These are phyloP conservation scores for Hypocryptadius cinnamomeus DNA, from an alignment of 2,113 vertebrate species.

Conservation along the genomic window DNA sequence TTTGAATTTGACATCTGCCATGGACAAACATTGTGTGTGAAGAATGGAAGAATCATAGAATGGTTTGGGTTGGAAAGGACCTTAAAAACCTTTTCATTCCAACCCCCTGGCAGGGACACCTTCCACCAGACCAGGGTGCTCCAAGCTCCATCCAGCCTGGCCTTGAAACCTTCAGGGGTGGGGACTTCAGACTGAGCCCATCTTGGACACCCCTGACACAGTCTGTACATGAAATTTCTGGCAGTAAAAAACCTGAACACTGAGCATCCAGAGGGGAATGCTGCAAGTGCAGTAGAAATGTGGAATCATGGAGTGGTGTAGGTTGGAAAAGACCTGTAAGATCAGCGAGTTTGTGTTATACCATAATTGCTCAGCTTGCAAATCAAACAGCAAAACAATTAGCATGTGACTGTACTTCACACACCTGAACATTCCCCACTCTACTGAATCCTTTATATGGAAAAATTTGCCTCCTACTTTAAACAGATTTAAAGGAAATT, in stretches of 20 bases:
- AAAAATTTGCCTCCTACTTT: background rate
- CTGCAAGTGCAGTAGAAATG: background rate
- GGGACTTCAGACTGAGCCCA: background rate
- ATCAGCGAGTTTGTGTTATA: background rate
- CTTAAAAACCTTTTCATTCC: background rate
- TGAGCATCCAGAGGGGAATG: background rate
- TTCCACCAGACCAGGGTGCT: background rate
- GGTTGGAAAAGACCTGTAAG: background rate
- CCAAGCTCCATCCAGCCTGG: background rate
- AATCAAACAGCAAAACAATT: conserved; percentile 13
- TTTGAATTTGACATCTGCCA: background rate
- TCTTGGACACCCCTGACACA: background rate
- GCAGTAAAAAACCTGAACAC: background rate
- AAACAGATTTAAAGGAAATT: background rate
- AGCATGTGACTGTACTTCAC: background rate
- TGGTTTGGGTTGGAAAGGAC: background rate
- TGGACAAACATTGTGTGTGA: background rate
- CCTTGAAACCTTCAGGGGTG: background rate
- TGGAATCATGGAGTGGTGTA: background rate
- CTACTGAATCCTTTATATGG: background rate
- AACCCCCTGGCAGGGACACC: rapidly evolving
- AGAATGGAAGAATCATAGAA: background rate
- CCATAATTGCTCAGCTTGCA: conserved; percentile 1
- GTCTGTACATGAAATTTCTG: background rate
- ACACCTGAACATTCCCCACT: background rate